Base-by-base conservation (phyloP, 1,140 invertebrate genomes). In the Globodera ellingtonae region DNA sequence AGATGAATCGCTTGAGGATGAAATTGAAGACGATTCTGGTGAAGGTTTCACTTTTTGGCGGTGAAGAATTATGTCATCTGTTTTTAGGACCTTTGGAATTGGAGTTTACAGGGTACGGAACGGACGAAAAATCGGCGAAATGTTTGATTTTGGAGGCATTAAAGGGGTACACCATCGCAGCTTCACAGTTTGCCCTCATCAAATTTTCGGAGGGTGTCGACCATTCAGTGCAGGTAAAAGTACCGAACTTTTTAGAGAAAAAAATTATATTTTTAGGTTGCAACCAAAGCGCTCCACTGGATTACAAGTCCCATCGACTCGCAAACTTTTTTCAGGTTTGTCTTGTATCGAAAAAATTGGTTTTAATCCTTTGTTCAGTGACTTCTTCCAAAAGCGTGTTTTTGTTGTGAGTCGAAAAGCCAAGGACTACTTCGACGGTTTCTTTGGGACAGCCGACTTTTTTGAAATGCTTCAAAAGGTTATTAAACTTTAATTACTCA, bases 381-480 rank as follows among this genome's bases (percentile, higher is more conserved):
- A 83, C 6, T 71, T 86, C 21, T 86, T 76, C 67, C 82, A 83
- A 50, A 82, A 86, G 67, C 83, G 81, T 15, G 78, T 48, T 62
- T 79, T 87, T 8, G 71, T 86, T 13, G 62, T 87, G 13, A 79
- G 83, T 21, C 75, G 86, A 4, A 65, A 77, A 6, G 48, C 79
- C 13, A 47, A 74, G 4, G 66, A 83, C 9, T 88, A 86, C 72
- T 84, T 83, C 72, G 82, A 83, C 5, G 79, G 81, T 35, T 78
- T 87, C 15, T 87, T 87, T 79, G 79, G 81, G 10, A 80, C 84
- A 35, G n/a, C 15, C 6, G 46, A 84, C 13, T 86, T 85, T 56
- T 52, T 80, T 7, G 21, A 69, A 59, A 79, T 86, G 75, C 24
- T 78, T 59, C 81, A 87, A 75, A 70, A 83, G 21, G 82, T 83